Evolutionary conservation across 2,113 vertebrate species (phyloP).

Genomic region (Pituophis catenifer): DNA sequence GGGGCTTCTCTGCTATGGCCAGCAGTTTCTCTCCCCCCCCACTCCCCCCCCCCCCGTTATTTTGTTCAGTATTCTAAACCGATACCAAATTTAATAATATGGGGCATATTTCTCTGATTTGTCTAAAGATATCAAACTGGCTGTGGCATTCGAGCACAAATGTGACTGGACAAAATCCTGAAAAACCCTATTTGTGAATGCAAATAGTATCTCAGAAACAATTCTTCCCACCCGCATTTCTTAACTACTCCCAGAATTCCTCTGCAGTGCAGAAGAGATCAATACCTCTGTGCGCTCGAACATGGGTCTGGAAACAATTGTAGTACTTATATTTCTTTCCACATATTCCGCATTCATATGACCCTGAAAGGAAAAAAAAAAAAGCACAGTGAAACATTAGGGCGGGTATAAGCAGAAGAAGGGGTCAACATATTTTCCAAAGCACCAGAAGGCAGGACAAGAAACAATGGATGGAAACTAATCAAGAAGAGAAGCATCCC

Average conservation of each 20-base stretch:
- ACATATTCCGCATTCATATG: constrained; percentile 94
- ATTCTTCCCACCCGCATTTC: background rate
- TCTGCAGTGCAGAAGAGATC: background rate
- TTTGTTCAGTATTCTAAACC: background rate
- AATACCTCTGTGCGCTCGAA: constrained; percentile 94
- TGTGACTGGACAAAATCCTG: background rate
- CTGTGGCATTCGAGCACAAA: too few species aligned
- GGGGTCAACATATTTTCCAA: too few species aligned
- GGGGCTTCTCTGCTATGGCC: background rate
- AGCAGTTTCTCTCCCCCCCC: background rate
- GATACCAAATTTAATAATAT: background rate
- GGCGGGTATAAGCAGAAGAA: background rate
- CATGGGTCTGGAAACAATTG: constrained; percentile 98
- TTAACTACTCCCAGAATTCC: background rate
- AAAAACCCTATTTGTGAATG: background rate
- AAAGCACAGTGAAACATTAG: background rate
- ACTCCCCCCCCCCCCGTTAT: background rate
- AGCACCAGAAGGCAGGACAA: too few species aligned
- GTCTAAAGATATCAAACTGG: background rate
- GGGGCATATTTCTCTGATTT: background rate
- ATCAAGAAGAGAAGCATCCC: too few species aligned
- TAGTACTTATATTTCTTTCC: constrained; percentile 99
- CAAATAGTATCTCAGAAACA: background rate
- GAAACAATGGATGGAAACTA: too few species aligned
- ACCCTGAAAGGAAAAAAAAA: constrained; percentile 75